phyloP scores from a whole-genome alignment of 2,888 invertebrate genomes.

The Chesias legatella region DNA sequence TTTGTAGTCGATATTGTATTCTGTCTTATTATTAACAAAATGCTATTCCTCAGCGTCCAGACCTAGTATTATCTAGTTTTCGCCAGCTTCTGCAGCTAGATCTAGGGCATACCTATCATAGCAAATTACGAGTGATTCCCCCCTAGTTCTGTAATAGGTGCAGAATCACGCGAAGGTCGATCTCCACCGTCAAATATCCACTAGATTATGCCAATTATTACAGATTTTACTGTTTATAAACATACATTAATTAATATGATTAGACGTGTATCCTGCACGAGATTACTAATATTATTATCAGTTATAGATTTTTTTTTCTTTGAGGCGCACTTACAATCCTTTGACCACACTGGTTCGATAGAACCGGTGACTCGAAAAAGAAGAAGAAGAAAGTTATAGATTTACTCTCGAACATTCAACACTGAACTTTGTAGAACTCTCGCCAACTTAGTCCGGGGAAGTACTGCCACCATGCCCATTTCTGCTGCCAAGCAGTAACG shows the following conservation, averaged over 20 bases:
- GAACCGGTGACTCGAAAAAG: no score
- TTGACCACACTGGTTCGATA: no score
- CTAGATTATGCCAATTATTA: slow-evolving; percentile 16
- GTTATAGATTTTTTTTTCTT: background rate
- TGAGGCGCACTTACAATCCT: no score
- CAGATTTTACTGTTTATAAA: slow-evolving; percentile 12
- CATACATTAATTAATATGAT: slow-evolving; percentile 14
- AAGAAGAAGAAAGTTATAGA: no score
- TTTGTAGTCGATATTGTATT: no score
- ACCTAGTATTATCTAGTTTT: background rate
- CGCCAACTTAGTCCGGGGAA: no score
- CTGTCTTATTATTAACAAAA: no score
- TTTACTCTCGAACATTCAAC: no score
- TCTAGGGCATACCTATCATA: slow-evolving; percentile 1
- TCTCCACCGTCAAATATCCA: slow-evolving; percentile 8
- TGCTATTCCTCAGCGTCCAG: no score
- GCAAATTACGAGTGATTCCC: slow-evolving; percentile 1
- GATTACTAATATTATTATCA: slow-evolving; percentile 9
- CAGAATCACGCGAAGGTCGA: slow-evolving; percentile 24
- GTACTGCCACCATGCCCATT: no score
- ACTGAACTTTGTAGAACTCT: no score
- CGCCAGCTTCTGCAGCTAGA: background rate
- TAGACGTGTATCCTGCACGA: slow-evolving; percentile 22
- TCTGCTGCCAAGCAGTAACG: no score
- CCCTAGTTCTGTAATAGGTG: background rate